Base-by-base conservation (phyloP, 2,888 invertebrate genomes). In the Psococerastis gibbosa region DNA sequence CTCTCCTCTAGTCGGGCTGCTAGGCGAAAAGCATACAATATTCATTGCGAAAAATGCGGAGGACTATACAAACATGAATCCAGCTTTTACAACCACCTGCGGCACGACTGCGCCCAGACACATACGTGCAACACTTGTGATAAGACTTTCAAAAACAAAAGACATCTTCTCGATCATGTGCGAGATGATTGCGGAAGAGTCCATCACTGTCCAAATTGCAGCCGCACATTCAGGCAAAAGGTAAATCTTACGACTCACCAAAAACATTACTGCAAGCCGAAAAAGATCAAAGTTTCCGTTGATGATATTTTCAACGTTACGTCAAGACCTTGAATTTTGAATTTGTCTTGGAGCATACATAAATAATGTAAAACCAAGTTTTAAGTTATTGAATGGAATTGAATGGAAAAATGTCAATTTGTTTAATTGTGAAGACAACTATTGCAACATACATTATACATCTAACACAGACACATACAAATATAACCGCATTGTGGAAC, bases 241-340 rank as follows among this genome's bases (percentile, higher is more conserved):
- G 38, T 38, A 13, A 38, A 38, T 20, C 22, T 38, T 16, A 38
- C 38, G 5, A 38, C 38, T 3, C 38, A 38, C 20, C 17, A 20
- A 20, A 38, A 38, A 22, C 38, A 38, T 18, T 38, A 38, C 22
- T 38, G 38, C 38, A 38, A 38, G 27, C n/a, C n/a, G n/a, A n/a
- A n/a, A n/a, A n/a, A n/a, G n/a, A n/a, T n/a, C n/a, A n/a, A n/a
- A n/a, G n/a, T n/a, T n/a, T n/a, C n/a, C n/a, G n/a, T n/a, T n/a
- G n/a, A n/a, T n/a, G n/a, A n/a, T n/a, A n/a, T n/a, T n/a, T n/a
- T n/a, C n/a, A n/a, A n/a, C n/a, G n/a, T n/a, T n/a, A n/a, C n/a
- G n/a, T n/a, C n/a, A n/a, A n/a, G n/a, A n/a, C n/a, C n/a, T n/a
- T n/a, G n/a, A n/a, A n/a, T n/a, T n/a, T n/a, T n/a, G n/a, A n/a